Percentiles rank a stretch among this genome's conserved stretches.
phyloP scores from a whole-genome alignment of 2,113 vertebrate species.

The Hemiscyllium ocellatum region DNA sequence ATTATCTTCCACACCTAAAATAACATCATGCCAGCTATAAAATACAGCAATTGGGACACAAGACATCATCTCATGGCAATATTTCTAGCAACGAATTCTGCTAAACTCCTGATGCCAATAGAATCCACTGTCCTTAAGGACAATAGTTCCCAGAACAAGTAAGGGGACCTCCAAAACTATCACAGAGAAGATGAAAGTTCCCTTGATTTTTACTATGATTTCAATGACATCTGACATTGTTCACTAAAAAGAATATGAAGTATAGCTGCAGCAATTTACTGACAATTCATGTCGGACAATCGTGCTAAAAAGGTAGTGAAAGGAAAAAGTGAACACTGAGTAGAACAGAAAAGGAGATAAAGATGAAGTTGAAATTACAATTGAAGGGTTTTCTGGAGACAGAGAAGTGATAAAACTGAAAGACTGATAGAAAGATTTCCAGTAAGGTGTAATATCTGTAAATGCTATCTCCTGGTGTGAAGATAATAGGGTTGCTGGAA shows the following conservation, averaged over 20 bases:
- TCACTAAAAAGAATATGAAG: neutral
- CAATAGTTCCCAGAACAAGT: neutral
- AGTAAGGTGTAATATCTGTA: neutral
- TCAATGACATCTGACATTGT: neutral
- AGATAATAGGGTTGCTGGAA: neutral
- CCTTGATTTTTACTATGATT: neutral
- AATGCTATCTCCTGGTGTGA: neutral
- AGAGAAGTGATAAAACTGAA: neutral
- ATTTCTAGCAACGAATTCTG: neutral
- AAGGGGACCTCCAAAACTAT: neutral
- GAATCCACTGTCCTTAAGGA: neutral
- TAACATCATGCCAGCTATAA: neutral
- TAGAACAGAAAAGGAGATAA: neutral
- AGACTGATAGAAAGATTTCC: neutral
- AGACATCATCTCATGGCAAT: neutral
- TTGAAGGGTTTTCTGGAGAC: neutral
- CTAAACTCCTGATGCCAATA: neutral
- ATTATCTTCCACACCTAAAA: neutral
- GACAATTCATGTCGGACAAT: neutral
- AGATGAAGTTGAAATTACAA: neutral
- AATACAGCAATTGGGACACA: neutral
- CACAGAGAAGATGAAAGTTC: neutral
- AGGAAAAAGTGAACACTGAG: neutral
- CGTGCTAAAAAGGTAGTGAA: neutral
- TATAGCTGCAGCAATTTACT: neutral